Base-by-base conservation (phyloP, 2,888 invertebrate genomes). In the Amphipyra berbera region DNA sequence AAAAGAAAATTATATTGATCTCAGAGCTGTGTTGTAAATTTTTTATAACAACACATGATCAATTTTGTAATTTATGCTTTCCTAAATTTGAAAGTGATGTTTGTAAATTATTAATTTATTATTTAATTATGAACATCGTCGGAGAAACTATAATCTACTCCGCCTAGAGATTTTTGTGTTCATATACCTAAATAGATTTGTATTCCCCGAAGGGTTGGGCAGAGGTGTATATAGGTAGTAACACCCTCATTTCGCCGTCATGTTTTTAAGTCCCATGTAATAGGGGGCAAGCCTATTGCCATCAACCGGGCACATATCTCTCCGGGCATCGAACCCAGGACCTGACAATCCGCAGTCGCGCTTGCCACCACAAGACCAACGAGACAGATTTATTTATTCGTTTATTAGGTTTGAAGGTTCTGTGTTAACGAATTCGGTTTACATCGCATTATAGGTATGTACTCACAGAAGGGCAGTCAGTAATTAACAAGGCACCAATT, bases 1-100 rank as follows among this genome's bases (percentile, higher is more conserved):
- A 78, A 71, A 76, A 70, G 66, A 63, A 72, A 50, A 59, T 56
- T 40, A 33, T 30, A 61, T 61, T 60, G 55, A 58, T 65, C 53
- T 45, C 14, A 7, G 38, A 7, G 35, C 35, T 50, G n/a, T 50
- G n/a, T 5, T 1, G 4, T 50, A 27, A 8, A 21, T 45, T 35
- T 53, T 60, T 59, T 61, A 41, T 61, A 27, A 44, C 30, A 55
- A 12, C n/a, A 15, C 35, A n/a, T 41, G 48, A 69, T 53, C 47
- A 38, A 33, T 60, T 60, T 37, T 47, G 38, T 56, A 61, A 69
- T 55, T 45, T 53, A 35, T 56, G 44, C 33, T 6, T 7, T 37
- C 10, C 13, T 13, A 27, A 74, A 61, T 56, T 10, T 52, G 13
- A 74, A 45, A 75, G 75, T 69, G 47, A 59, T 68, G 42, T 44